Conservation (phyloP, 1,140 invertebrate genomes). For the Batillaria attramentaria region DNA sequence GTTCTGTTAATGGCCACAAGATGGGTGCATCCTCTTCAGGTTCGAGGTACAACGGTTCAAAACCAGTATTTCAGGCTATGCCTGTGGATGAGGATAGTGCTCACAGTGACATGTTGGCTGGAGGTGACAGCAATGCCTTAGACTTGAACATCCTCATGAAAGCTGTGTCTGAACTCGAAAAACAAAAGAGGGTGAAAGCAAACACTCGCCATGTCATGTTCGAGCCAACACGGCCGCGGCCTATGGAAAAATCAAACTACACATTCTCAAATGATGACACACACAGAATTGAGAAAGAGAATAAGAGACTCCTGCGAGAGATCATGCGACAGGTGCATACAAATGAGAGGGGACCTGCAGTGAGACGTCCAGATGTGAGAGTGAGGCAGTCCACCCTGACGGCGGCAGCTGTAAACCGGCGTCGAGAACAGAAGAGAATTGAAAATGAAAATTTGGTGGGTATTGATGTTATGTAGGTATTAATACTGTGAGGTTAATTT, state of each 20-base stretch:
- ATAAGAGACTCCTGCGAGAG: slow-evolving; percentile 64
- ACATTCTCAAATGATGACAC: slow-evolving; percentile 58
- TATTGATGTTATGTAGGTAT: slow-evolving; percentile 5
- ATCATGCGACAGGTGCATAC: slow-evolving; percentile 59
- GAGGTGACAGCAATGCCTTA: slow-evolving; percentile 49
- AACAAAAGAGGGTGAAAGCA: slow-evolving; percentile 54
- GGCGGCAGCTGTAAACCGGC: slow-evolving; percentile 70
- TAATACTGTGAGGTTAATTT: not conserved
- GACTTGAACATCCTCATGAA: slow-evolving; percentile 68
- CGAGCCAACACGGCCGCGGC: slow-evolving; percentile 50
- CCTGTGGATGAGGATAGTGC: slow-evolving; percentile 9
- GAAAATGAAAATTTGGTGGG: slow-evolving; percentile 73
- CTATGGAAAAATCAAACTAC: slow-evolving; percentile 53
- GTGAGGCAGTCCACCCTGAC: slow-evolving; percentile 52
- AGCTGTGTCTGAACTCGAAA: slow-evolving; percentile 68
- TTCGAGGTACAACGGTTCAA: not conserved
- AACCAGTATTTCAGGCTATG: slow-evolving; percentile 19
- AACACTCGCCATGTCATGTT: slow-evolving; percentile 64
- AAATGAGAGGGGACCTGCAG: slow-evolving; percentile 37
- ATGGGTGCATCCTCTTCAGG: not conserved
- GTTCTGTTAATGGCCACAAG: slow-evolving; percentile 26
- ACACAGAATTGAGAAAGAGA: slow-evolving; percentile 66
- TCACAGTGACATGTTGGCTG: slow-evolving; percentile 4
- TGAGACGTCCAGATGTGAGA: slow-evolving; percentile 26
- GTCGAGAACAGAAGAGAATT: slow-evolving; percentile 70